Base-by-base conservation (phyloP, 2,888 invertebrate species). In the Panorpa germanica region DNA sequence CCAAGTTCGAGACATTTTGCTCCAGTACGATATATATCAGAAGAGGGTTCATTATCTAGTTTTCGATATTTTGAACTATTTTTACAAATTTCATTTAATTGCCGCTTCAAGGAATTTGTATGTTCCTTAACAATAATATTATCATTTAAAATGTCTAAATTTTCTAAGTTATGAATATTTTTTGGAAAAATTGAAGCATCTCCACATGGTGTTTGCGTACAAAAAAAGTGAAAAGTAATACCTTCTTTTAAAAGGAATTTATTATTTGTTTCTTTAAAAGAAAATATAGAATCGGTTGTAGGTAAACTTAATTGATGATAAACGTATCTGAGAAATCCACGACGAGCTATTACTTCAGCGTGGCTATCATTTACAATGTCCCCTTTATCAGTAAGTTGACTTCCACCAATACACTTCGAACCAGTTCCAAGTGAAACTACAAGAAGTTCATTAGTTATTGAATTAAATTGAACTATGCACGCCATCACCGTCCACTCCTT, bases 191-290 rank as follows among this genome's bases (percentile, higher is more conserved):
- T 91, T 11, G 86, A 77, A 9, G 86, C 86, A 63, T 93, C 93
- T 0, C 93, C 93, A 56, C 93, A 93, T 11, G 91, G 93, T 21
- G 77, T 65, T 47, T 85, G 81, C 28, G 83, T 85, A 17, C 80
- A 72, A 44, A 78, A 83, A 45, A 93, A 76, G 48, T 86, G 76
- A 52, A 83, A 86, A 16, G 64, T 58, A 15, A 81, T 49, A 21
- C 57, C 57, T 4, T 59, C 43, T 41, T 63, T 65, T 2, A 82
- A 36, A 31, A 44, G 43, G 41, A 66, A 67, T 34, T 48, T 50
- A 39, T 59, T 56, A 43, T 60, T 50, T 13, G 58, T 55, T 10
- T 39, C 21, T 34, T 49, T 41, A 11, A 43, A 8, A 9, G 6
- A n/a, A 25, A 25, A 25, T 6, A 14, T 37, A 34, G 15, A 47